Base-by-base conservation (phyloP, 2,888 invertebrate genomes). In the Cancer borealis region DNA sequence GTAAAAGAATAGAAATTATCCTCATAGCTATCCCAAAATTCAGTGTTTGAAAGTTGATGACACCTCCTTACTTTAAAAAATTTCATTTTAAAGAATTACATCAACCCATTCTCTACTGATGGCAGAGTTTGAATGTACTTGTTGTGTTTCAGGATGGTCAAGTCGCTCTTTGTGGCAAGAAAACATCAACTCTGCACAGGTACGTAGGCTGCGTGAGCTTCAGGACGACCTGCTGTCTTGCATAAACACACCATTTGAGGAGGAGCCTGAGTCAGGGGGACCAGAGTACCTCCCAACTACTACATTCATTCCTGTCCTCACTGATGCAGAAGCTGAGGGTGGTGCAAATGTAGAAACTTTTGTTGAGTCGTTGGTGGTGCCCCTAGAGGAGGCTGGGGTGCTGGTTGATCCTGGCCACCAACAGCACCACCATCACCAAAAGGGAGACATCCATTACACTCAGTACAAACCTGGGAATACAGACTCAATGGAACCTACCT, bases 91-190 rank as follows among this genome's bases (percentile, higher is more conserved):
- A 26, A 73, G 26, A 26, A 26, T 26, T 26, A 26, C 21, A 60
- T 60, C 17, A 60, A 60, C 21, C 5, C 60, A 60, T 60, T 21
- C 60, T 60, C 21, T 60, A 60, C 26, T 73, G n/a, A 30, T 79
- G 12, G 8, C 30, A 84, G 14, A 47, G 46, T 47, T 88, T 88
- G 47, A 88, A 46, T 12, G 73, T 66, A n/a, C 1, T 6, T 66
- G 30, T 46, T 49, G 45, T 88, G n/a, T 95, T 93, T 30, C 92
- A 95, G 95, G 95, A 39, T 95, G 95, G 95, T 95, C 95, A 79
- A 95, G 95, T 88, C 95, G 95, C 45, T 92, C 93, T 6, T 73
- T 95, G 45, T 95, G 95, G 95, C 94, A 95, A 66, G 95, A 95
- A 79, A 94, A 91, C 47, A 45, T 95, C 47, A 95, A 94, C 91